Percentiles rank a stretch among this genome's conserved stretches.
phyloP scores from a whole-genome alignment of 2,113 vertebrate genomes.

The Takifugu bimaculatus region DNA sequence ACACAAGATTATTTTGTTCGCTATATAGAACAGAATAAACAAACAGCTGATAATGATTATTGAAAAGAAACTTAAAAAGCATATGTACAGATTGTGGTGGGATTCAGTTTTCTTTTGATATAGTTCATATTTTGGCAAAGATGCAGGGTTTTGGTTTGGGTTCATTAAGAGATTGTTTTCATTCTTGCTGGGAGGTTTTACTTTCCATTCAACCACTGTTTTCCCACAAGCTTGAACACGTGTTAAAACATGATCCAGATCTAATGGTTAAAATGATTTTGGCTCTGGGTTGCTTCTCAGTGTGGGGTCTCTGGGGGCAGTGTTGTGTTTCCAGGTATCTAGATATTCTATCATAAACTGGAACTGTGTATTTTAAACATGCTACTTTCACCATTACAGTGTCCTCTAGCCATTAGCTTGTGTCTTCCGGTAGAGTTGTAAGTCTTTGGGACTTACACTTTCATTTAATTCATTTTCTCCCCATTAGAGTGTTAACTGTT shows the following conservation, averaged over 20 bases:
- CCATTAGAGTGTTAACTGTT: no score
- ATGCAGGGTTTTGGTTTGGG: slow-evolving; percentile 27
- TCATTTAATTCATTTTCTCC: no score
- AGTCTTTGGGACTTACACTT: no score
- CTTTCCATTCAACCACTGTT: slow-evolving; percentile 35
- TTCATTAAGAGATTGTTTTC: slow-evolving; percentile 14
- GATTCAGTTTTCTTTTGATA: no score
- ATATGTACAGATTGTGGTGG: no score
- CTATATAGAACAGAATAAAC: no score
- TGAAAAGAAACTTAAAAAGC: no score
- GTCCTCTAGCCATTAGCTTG: no score
- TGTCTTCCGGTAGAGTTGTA: no score
- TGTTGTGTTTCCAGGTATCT: slow-evolving; percentile 13
- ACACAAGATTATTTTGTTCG: no score
- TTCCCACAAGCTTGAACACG: slow-evolving; percentile 47
- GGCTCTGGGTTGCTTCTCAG: slow-evolving; percentile 25
- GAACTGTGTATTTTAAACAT: slow-evolving; percentile 13
- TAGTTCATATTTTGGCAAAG: neutral
- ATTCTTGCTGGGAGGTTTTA: slow-evolving; percentile 51
- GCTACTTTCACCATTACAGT: no score
- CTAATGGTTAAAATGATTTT: slow-evolving; percentile 55
- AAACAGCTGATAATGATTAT: no score
- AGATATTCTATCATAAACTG: slow-evolving; percentile 7
- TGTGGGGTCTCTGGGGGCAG: slow-evolving; percentile 53
- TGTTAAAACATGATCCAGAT: slow-evolving; percentile 50